These are phyloP conservation scores for Nipponia nippon DNA, from an alignment of 2,113 vertebrate species.

Conservation along the genomic window DNA sequence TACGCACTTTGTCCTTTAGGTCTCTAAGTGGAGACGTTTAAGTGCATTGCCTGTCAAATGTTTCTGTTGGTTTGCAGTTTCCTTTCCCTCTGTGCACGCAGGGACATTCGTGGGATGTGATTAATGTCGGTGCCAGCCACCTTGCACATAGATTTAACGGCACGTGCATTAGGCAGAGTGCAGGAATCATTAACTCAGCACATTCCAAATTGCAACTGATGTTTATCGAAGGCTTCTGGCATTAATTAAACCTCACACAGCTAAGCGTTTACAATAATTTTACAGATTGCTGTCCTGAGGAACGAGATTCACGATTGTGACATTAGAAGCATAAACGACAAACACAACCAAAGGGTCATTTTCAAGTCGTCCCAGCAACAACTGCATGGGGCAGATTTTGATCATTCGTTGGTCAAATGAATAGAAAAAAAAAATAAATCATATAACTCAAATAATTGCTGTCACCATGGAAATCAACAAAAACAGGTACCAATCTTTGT, in stretches of 20 bases:
- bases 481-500: not conserved
- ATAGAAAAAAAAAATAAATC: not conserved
- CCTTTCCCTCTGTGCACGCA: not conserved
- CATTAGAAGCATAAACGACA: not conserved
- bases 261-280: not conserved
- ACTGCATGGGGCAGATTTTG: not conserved
- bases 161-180: not conserved
- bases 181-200: constrained; percentile 11
- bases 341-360: not conserved
- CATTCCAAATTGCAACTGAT: constrained; percentile 5
- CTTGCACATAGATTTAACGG: not conserved
- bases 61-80: not conserved
- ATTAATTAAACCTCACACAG: constrained; percentile 44
- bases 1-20: not conserved
- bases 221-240: constrained; percentile 27
- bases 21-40: not conserved
- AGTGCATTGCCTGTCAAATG: not conserved
- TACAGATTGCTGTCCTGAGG: not conserved
- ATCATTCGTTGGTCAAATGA: not conserved
- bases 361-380: not conserved
- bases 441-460: not conserved
- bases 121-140: not conserved
- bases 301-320: not conserved
- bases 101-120: not conserved
- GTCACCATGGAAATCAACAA: not conserved